Evolutionary conservation across 23 tunicate species (phyloP).

Genomic region (Ciona savignyi): DNA sequence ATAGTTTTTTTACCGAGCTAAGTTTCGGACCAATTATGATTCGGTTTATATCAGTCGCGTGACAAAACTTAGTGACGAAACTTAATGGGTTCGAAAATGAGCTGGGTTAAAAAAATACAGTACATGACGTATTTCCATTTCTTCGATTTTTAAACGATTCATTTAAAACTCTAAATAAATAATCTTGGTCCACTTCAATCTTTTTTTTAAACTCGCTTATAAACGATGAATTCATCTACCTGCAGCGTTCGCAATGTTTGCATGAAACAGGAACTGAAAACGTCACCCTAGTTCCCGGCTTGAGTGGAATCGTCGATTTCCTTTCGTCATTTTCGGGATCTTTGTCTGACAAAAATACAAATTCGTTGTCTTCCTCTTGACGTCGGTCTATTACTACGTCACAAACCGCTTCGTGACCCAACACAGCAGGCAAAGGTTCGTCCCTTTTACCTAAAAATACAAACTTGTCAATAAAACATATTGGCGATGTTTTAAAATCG

Average conservation of each 20-base stretch:
- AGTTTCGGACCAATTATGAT: too few relatives aligned
- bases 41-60: too few relatives aligned
- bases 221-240: conserved; percentile 10
- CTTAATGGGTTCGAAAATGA: too few relatives aligned
- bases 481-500: too few relatives aligned
- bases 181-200: background rate
- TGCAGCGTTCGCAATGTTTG: conserved; percentile 13
- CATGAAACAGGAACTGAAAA: conserved; percentile 17
- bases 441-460: background rate
- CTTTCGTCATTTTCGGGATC: background rate
- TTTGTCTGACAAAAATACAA: background rate
- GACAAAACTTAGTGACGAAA: too few relatives aligned
- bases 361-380: background rate
- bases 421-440: background rate
- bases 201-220: background rate
- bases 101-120: too few relatives aligned
- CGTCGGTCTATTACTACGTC: background rate
- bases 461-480: too few relatives aligned
- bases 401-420: background rate
- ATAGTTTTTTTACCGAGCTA: too few relatives aligned
- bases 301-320: background rate
- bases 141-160: too few relatives aligned
- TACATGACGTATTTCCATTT: too few relatives aligned
- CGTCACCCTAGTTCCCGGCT: conserved; percentile 28
- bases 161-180: too few relatives aligned